phyloP scores from a whole-genome alignment of 1,140 invertebrate genomes.

The Pseudomyrmex concolor region DNA sequence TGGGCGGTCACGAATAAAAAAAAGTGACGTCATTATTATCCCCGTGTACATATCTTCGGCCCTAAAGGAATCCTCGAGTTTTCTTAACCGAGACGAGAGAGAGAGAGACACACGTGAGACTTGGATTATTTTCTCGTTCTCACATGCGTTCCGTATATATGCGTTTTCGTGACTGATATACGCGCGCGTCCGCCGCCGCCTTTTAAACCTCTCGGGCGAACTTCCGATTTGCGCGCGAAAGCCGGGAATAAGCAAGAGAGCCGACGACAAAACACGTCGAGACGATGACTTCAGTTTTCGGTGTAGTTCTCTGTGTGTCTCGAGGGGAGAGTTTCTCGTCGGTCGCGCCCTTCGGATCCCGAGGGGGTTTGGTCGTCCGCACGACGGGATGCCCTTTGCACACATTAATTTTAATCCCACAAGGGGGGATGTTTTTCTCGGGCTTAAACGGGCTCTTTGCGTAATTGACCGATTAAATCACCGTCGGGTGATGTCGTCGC shows the following conservation, averaged over 20 bases:
- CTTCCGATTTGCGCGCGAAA: conserved; percentile 19
- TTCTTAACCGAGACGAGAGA: not conserved
- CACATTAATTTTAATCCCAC: too few relatives aligned
- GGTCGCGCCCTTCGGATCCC: not conserved
- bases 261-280: conserved; percentile 4
- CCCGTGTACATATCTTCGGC: conserved; percentile 24
- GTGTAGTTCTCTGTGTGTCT: conserved; percentile 30
- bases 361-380: conserved; percentile 35
- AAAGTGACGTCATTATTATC: conserved; percentile 50
- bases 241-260: not conserved
- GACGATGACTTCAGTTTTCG: conserved; percentile 12
- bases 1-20: conserved; percentile 34
- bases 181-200: too few relatives aligned
- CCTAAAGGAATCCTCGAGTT: conserved; percentile 23
- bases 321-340: conserved; percentile 49
- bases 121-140: not conserved
- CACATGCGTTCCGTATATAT: not conserved
- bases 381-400: not conserved
- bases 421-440: conserved; percentile 27
- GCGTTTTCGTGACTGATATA: not conserved
- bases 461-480: conserved; percentile 70
- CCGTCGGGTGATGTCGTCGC: not conserved
- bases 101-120: conserved; percentile 2
- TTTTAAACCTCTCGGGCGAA: conserved; percentile 17
- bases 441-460: conserved; percentile 3